These are phyloP conservation scores for Boulengeromyrus knoepffleri DNA, from an alignment of 2,113 vertebrate species.

Conservation along the genomic window DNA sequence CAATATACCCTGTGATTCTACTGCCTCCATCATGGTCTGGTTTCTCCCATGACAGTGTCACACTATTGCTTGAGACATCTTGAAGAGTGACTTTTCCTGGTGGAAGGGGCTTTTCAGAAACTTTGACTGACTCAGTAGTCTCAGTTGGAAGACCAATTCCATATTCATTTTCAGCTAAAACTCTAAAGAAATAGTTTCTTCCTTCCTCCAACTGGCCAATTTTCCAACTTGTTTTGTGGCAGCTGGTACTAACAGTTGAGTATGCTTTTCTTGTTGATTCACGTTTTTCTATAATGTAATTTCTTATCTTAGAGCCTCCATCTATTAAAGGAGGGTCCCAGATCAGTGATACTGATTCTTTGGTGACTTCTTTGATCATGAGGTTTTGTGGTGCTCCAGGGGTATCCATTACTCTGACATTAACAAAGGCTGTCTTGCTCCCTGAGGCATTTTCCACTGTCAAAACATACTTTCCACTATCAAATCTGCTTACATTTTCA, in stretches of 20 bases:
- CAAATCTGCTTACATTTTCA: constrained; percentile 89
- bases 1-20: constrained; percentile 86
- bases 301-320: constrained; percentile 89
- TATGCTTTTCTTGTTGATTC: constrained; percentile 96
- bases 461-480: constrained; percentile 88
- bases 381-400: constrained; percentile 90
- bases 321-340: constrained; percentile 95
- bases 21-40: constrained; percentile 96
- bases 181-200: constrained; percentile 87
- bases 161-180: constrained; percentile 94
- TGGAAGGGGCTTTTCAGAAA: constrained; percentile 90
- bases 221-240: constrained; percentile 93
- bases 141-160: constrained; percentile 90
- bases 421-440: constrained; percentile 89
- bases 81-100: constrained; percentile 88
- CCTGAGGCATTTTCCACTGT: constrained; percentile 89
- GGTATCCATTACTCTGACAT: constrained; percentile 91
- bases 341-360: constrained; percentile 82
- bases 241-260: constrained; percentile 83
- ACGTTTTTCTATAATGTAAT: constrained; percentile 93
- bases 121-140: constrained; percentile 82
- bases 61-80: constrained; percentile 83
- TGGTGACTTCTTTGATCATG: constrained; percentile 84
- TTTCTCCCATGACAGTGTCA: constrained; percentile 90
- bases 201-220: constrained; percentile 86